Percentiles rank a stretch among this genome's conserved stretches.
Evolutionary conservation across 2,113 vertebrate species (phyloP).

Genomic region (Stigmatopora argus): DNA sequence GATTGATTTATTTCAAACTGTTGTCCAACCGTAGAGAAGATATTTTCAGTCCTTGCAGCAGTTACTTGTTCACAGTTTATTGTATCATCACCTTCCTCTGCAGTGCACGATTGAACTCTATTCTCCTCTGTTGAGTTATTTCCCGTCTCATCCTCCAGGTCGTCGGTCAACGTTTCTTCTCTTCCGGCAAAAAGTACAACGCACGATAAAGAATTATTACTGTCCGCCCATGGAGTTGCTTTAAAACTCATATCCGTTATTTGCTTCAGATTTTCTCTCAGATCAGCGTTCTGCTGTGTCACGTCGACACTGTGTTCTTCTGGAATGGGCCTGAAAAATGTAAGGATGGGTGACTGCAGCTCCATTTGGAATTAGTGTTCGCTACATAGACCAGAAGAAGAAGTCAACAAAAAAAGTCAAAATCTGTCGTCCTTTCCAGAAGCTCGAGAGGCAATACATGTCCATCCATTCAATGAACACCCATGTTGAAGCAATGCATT

Average conservation of each 20-base stretch:
- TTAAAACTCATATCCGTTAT: conserved; percentile 11
- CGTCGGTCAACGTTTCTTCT: conserved; percentile 13
- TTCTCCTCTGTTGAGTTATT: conserved; percentile 65
- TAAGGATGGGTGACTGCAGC: conserved; percentile 67
- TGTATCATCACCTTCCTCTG: conserved; percentile 1
- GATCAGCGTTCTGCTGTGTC: conserved; percentile 11
- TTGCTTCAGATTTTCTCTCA: conserved; percentile 28
- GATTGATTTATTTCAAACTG: conserved; percentile 5
- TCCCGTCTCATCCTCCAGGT: conserved; percentile 56
- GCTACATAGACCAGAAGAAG: conserved; percentile 50
- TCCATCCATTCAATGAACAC: conserved; percentile 20
- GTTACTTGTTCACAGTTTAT: not conserved
- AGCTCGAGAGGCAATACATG: too few species aligned
- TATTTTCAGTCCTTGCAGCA: not conserved
- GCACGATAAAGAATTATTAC: conserved; percentile 5
- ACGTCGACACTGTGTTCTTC: conserved; percentile 10
- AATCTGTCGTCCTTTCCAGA: conserved; percentile 1
- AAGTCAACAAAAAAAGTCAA: conserved; percentile 58
- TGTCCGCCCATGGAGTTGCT: not conserved
- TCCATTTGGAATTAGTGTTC: conserved; percentile 42
- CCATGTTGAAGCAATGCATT: conserved; percentile 17
- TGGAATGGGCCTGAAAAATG: conserved; percentile 62
- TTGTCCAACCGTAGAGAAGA: not conserved
- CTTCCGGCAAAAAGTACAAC: conserved; percentile 8
- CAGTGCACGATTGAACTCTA: conserved; percentile 7